These are phyloP conservation scores for Patella caerulea DNA, from an alignment of 2,888 invertebrate species.

Conservation along the genomic window DNA sequence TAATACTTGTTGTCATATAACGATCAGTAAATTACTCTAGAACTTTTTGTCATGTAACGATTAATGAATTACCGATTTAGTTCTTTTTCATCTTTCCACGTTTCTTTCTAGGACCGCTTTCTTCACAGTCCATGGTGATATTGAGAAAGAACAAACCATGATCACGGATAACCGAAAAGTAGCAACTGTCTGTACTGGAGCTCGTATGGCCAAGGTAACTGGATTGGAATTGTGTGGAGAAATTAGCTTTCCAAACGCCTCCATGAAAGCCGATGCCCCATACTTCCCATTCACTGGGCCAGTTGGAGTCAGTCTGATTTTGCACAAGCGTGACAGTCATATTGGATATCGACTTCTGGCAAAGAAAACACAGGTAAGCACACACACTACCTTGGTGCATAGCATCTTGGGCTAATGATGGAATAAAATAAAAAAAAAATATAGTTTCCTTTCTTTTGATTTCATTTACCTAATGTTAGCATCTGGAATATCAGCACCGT, in stretches of 20 bases:
- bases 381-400: no score
- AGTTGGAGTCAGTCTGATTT: conserved; percentile 29
- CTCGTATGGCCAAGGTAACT: conserved; percentile 77
- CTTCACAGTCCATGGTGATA: conserved; percentile 58
- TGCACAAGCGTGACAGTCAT: conserved; percentile 49
- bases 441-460: not conserved
- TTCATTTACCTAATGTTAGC: not conserved
- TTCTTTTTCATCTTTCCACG: no score
- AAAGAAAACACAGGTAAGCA: conserved; percentile 26
- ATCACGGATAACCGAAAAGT: conserved; percentile 77
- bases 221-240: conserved; percentile 88
- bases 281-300: conserved; percentile 48
- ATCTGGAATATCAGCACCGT: not conserved
- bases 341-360: conserved; percentile 44
- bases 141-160: conserved; percentile 78
- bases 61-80: no score
- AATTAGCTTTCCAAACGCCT: conserved; percentile 77
- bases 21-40: no score
- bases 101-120: conserved; percentile 45
- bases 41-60: no score
- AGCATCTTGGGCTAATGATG: no score
- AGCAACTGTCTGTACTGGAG: conserved; percentile 62
- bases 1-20: no score
- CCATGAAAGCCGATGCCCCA: conserved; percentile 74
- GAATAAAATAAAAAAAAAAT: no score